Evolutionary conservation across 1,140 invertebrate species (phyloP).

Genomic region (Amyelois transitella): DNA sequence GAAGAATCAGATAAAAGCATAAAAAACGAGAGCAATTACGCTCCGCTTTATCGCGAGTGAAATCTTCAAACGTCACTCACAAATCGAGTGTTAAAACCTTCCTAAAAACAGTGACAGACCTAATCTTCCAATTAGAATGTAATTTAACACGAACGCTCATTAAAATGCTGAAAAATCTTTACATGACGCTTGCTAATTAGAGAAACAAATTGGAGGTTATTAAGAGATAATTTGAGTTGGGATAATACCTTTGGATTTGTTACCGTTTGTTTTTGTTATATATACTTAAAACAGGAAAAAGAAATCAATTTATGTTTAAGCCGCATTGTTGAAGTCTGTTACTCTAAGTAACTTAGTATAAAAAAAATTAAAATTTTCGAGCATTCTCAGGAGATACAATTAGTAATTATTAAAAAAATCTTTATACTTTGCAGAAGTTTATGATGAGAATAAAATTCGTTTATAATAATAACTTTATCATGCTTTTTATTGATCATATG

Average conservation of each 20-base stretch:
- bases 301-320: no score
- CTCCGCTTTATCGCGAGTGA: conserved; percentile 41
- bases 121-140: conserved; percentile 60
- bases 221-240: background rate
- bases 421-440: no score
- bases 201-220: background rate
- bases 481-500: no score
- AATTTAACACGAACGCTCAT: conserved; percentile 31
- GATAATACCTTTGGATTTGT: background rate
- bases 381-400: no score
- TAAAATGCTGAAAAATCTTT: conserved; percentile 23
- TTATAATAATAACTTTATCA: no score
- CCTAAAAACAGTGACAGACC: conserved; percentile 45
- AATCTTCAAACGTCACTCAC: conserved; percentile 12
- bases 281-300: no score
- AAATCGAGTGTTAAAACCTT: conserved; percentile 27
- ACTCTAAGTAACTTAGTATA: no score
- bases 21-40: conserved; percentile 67
- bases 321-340: no score
- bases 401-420: no score
- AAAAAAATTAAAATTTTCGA: no score
- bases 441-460: no score
- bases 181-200: background rate
- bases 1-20: conserved; percentile 61
- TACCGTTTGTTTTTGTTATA: no score